Base-by-base conservation (phyloP, 2,888 invertebrate genomes). In the Drosophila fungiperda region DNA sequence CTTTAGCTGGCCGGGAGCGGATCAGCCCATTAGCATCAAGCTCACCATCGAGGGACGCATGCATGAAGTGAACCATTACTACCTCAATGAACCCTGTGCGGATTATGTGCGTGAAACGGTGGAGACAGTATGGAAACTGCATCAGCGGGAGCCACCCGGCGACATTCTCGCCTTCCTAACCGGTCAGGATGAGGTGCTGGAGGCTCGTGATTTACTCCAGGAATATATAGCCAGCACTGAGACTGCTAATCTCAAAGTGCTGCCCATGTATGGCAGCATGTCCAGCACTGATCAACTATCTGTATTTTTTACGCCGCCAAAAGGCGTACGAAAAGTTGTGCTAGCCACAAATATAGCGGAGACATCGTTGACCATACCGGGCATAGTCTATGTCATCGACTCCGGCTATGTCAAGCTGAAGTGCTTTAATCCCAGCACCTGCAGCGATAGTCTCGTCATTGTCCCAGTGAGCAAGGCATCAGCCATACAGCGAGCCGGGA, bases 271-370 rank as follows among this genome's bases (percentile, higher is more conserved):
- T 92, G 99, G 98, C 4, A 96, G 97, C 38, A 93, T 99, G 67
- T 96, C 98, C 0, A 95, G 96, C 84, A 93, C 94, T 50, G 97
- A 97, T 73, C 97, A 97, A 92, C 92, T 97, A 68, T 96, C 96
- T 90, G 98, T 97, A 1, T 98, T 99, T 92, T 95, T 96, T 84
- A 94, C 94, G 12, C 94, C 96, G 0, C 95, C 95, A 0, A 95
- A 95, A 73, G 96, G 96, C 38, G 95, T 95, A 0, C 94, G 99
- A 35, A 99, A 99, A 93, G 96, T 99, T 29, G 95, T 99, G 0
- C 94, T 99, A 6, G 97, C 99, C 0, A 99, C 99, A 0, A 99
- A 99, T 91, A 97, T 99, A 61, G 99, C 99, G 0, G 99, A 99
- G 93, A 98, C 99, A 0, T 98, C 99, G 1, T 95, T 99, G 23